phyloP scores from a whole-genome alignment of 2,888 invertebrate genomes.

The Helicoverpa assulta region DNA sequence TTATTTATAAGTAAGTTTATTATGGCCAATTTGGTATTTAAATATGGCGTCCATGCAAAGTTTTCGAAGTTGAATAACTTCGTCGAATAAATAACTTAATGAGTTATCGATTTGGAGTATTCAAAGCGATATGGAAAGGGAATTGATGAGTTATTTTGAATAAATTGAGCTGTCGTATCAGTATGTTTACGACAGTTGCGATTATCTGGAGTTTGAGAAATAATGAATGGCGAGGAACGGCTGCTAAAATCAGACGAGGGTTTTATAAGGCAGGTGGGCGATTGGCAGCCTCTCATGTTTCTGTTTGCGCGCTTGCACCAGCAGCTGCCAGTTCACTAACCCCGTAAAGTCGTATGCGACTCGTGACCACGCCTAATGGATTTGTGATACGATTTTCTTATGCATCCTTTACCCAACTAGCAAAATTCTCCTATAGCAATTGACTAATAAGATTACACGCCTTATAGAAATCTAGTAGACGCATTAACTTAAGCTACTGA shows the following conservation, averaged over 20 bases:
- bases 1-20: conserved; percentile 57
- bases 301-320: conserved; percentile 69
- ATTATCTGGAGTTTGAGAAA: conserved; percentile 43
- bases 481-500: too few species aligned
- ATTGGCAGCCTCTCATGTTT: conserved; percentile 61
- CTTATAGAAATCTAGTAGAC: too few species aligned
- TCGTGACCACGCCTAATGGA: conserved; percentile 68
- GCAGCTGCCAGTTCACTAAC: conserved; percentile 84
- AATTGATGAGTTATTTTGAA: conserved; percentile 30
- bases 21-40: conserved; percentile 51
- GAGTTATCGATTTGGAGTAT: conserved; percentile 34
- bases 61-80: conserved; percentile 41
- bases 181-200: conserved; percentile 34
- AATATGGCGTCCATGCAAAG: conserved; percentile 42
- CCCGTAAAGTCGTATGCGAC: conserved; percentile 70
- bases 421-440: too few species aligned
- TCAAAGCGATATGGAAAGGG: conserved; percentile 30
- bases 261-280: conserved; percentile 65
- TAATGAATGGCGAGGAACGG: conserved; percentile 53
- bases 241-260: conserved; percentile 51
- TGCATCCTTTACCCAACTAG: conserved; percentile 51
- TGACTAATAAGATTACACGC: too few species aligned
- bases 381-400: conserved; percentile 66
- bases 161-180: conserved; percentile 17
- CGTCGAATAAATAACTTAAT: conserved; percentile 43